A percentile compares a stretch with the other conserved stretches of the same genome.
These are phyloP conservation scores for Seriola aureovittata DNA, from an alignment of 2,113 vertebrate species.

Conservation along the genomic window DNA sequence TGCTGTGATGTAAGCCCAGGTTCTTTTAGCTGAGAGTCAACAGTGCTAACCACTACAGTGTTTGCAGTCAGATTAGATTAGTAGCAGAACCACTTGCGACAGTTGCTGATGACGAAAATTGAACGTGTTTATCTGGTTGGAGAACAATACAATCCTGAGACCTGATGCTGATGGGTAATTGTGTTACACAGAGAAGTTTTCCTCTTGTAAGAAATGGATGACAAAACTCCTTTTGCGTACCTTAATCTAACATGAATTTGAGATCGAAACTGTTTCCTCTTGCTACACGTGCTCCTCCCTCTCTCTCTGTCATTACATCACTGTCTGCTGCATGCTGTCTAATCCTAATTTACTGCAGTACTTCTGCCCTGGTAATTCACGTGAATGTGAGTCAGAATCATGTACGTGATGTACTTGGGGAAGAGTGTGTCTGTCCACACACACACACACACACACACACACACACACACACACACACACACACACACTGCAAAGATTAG, in stretches of 20 bases:
- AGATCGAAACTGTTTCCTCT: not conserved
- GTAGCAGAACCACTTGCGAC: not conserved
- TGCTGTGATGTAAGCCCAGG: no score
- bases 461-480: not conserved
- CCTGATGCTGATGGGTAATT: not conserved
- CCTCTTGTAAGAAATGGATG: not conserved
- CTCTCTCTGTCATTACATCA: constrained; percentile 4
- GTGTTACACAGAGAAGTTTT: not conserved
- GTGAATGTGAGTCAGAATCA: not conserved
- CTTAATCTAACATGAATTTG: not conserved
- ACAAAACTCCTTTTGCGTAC: no score
- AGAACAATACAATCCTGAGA: not conserved
- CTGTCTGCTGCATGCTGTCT: not conserved
- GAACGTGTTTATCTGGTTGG: not conserved
- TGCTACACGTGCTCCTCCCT: not conserved
- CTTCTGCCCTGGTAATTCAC: not conserved
- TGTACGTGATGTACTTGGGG: not conserved
- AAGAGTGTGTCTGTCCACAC: not conserved
- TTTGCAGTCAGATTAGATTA: not conserved
- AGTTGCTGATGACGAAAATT: not conserved
- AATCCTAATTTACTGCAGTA: not conserved
- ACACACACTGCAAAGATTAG: constrained; percentile 32
- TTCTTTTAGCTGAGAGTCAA: not conserved
- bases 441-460: not conserved
- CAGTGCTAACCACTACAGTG: not conserved